These are phyloP conservation scores for Spilarctia lutea DNA, from an alignment of 2,888 invertebrate genomes.

Conservation along the genomic window DNA sequence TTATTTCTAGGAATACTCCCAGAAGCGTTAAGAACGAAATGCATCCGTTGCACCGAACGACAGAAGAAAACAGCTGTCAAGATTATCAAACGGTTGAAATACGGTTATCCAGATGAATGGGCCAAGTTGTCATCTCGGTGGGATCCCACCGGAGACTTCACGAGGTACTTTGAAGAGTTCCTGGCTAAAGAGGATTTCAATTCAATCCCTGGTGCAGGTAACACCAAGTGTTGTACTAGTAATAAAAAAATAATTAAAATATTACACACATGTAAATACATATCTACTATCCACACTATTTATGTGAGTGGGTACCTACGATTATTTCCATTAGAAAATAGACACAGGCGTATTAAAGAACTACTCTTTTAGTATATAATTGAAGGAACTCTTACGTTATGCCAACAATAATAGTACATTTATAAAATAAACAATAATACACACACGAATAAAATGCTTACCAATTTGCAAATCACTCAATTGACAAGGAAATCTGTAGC, in stretches of 20 bases:
- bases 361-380: no score
- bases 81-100: constrained; percentile 88
- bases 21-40: constrained; percentile 89
- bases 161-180: constrained; percentile 79
- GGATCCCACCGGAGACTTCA: constrained; percentile 90
- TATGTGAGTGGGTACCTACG: no score
- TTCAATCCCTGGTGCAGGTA: constrained; percentile 71
- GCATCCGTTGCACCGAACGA: constrained; percentile 88
- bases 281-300: not conserved
- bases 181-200: constrained; percentile 76
- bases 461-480: no score
- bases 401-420: no score
- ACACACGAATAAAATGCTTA: no score
- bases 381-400: no score
- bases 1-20: constrained; percentile 88
- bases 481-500: not conserved
- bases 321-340: no score
- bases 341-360: no score
- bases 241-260: not conserved
- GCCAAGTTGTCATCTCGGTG: constrained; percentile 88
- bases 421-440: no score
- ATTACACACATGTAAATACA: not conserved
- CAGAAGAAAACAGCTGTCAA: constrained; percentile 90
- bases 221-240: constrained; percentile 16
- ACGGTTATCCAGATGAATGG: constrained; percentile 89